Evolutionary conservation across 2,797 vertebrate genomes (phyloP).

Genomic region (Novumbra hubbsi): DNA sequence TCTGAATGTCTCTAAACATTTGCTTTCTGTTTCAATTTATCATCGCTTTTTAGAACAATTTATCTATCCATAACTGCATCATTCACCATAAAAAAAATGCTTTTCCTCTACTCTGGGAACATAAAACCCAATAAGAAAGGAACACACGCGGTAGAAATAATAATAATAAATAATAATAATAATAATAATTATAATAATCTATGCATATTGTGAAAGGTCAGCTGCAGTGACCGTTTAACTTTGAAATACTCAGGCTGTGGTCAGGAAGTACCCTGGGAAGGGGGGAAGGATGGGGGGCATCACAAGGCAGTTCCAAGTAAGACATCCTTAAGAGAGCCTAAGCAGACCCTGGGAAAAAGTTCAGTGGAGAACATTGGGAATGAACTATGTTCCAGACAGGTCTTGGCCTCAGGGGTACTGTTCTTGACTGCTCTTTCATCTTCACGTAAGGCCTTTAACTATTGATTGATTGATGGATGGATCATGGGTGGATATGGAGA

Average conservation of each 20-base stretch:
- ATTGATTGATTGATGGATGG: background rate
- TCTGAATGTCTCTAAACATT: background rate
- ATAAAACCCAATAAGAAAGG: background rate
- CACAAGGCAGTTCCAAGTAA: background rate
- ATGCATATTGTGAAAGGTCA: background rate
- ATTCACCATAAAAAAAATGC: background rate
- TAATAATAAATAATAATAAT: background rate
- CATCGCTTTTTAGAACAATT: background rate
- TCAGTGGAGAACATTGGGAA: background rate
- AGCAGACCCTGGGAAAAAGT: background rate
- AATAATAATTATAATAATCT: background rate
- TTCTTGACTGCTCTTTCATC: background rate
- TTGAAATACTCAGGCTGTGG: background rate
- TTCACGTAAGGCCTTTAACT: background rate
- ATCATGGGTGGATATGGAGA: too few relatives aligned
- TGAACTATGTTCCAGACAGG: background rate
- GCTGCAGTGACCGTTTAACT: background rate
- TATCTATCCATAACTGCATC: background rate
- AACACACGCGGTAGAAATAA: background rate
- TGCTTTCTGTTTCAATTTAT: too few relatives aligned
- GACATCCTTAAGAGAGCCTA: background rate
- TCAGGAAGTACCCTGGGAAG: background rate
- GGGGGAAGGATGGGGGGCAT: background rate
- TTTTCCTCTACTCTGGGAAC: background rate
- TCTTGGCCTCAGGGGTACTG: background rate